Percentiles rank a stretch among this genome's conserved stretches.
phyloP scores from a whole-genome alignment of 2,113 vertebrate species.

The Fregetta grallaria region DNA sequence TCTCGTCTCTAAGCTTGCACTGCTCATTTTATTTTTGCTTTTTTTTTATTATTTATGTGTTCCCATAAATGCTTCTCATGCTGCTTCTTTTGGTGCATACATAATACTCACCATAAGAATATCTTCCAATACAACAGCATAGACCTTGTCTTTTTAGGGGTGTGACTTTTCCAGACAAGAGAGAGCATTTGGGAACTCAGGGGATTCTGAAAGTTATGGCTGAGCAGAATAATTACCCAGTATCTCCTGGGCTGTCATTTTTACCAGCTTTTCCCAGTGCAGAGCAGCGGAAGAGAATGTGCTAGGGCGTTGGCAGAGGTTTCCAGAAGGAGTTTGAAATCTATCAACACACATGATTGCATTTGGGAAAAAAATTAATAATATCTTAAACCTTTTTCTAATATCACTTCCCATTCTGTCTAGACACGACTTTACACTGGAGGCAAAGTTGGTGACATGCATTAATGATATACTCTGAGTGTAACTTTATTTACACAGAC shows the following conservation, averaged over 20 bases:
- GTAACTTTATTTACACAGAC: neutral
- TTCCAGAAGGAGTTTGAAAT: neutral
- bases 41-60: neutral
- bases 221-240: neutral
- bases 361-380: neutral
- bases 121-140: neutral
- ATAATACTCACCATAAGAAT: neutral
- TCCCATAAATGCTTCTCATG: neutral
- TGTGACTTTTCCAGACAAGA: constrained; percentile 8
- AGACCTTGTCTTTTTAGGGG: neutral
- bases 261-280: neutral
- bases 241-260: neutral
- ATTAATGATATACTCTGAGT: neutral
- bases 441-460: neutral
- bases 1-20: neutral
- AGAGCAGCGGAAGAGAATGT: neutral
- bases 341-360: neutral
- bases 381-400: neutral
- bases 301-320: neutral
- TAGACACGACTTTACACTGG: neutral
- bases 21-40: neutral
- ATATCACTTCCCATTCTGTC: neutral
- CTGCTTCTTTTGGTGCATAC: neutral
- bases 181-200: neutral
- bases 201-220: neutral